Conservation (phyloP, 2,888 invertebrate species). For the Chymomyza procnemis region DNA sequence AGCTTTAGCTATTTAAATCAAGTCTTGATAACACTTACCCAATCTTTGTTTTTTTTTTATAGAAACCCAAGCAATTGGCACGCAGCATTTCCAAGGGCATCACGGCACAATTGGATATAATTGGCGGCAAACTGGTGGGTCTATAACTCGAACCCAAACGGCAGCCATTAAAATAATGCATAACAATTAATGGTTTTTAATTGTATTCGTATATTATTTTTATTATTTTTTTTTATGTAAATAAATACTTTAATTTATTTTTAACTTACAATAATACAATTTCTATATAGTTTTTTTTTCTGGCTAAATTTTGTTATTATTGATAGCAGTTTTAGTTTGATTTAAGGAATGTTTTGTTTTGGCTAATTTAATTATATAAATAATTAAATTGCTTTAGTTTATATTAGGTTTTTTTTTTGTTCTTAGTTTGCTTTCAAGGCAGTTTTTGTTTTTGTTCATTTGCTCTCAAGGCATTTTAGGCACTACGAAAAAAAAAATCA, state of each 20-base stretch:
- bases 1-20: too few species aligned
- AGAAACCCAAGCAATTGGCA: conserved; percentile 76
- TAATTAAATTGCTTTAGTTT: conserved; percentile 8
- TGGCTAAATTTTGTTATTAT: not conserved
- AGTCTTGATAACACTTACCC: too few species aligned
- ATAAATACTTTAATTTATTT: conserved; percentile 70
- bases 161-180: not conserved
- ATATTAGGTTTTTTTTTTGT: not conserved
- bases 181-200: not conserved
- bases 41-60: conserved; percentile 29
- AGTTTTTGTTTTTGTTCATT: conserved; percentile 17
- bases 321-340: conserved; percentile 10
- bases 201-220: conserved; percentile 23
- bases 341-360: conserved; percentile 62
- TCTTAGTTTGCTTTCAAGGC: not conserved
- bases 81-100: conserved; percentile 75
- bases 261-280: conserved; percentile 55
- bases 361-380: conserved; percentile 39
- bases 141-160: conserved; percentile 46
- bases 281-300: conserved; percentile 21
- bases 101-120: conserved; percentile 74
- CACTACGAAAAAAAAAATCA: not conserved
- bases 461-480: not conserved
- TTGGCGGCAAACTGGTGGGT: conserved; percentile 77
- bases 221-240: conserved; percentile 54